Conservation (phyloP, 2,888 invertebrate species). For the Saturnia japonica region DNA sequence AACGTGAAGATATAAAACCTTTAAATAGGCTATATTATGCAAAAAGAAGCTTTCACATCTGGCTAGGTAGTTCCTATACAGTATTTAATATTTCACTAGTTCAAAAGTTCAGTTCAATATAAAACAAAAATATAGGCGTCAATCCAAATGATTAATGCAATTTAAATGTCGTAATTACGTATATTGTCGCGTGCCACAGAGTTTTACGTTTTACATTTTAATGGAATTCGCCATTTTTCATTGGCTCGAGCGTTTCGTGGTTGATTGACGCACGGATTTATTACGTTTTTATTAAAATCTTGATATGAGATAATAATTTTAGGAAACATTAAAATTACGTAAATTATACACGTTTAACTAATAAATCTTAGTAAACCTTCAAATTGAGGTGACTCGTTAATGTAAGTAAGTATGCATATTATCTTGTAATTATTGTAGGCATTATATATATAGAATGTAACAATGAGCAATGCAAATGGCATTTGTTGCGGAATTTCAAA, state of each 20-base stretch:
- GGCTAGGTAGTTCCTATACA: too few relatives aligned
- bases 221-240: conserved; percentile 68
- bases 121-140: conserved; percentile 16
- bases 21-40: too few relatives aligned
- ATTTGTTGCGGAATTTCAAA: too few relatives aligned
- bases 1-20: too few relatives aligned
- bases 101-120: conserved; percentile 7
- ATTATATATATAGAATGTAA: too few relatives aligned
- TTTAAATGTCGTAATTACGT: conserved; percentile 65
- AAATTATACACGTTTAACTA: conserved; percentile 9
- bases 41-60: too few relatives aligned
- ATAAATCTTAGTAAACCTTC: conserved; percentile 13
- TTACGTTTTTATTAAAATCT: conserved; percentile 52
- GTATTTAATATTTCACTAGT: too few relatives aligned
- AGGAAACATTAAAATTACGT: conserved; percentile 19
- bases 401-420: too few relatives aligned
- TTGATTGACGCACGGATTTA: conserved; percentile 72
- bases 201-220: conserved; percentile 50
- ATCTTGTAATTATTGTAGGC: background rate
- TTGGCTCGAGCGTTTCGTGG: conserved; percentile 43
- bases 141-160: conserved; percentile 62
- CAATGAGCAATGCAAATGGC: too few relatives aligned
- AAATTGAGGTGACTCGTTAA: background rate
- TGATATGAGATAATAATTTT: conserved; percentile 24
- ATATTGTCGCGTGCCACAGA: conserved; percentile 50